These are phyloP conservation scores for Periophthalmodon schlosseri DNA, from an alignment of 2,113 vertebrate species.

Conservation along the genomic window DNA sequence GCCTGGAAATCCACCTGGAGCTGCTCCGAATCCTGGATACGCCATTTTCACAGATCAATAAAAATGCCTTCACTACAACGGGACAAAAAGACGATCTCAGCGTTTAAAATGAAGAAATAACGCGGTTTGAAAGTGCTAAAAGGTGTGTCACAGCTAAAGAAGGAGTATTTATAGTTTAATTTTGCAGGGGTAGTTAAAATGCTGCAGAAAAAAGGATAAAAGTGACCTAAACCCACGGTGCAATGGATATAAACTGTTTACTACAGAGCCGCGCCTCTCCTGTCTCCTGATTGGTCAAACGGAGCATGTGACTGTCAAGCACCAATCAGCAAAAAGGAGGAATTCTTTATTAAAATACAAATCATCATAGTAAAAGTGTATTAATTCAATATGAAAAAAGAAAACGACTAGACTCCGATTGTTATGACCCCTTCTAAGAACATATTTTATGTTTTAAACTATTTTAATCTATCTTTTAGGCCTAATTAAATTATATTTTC, in stretches of 20 bases:
- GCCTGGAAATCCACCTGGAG: slow-evolving; percentile 39
- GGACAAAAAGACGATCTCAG: background rate
- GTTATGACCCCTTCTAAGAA: too few relatives aligned
- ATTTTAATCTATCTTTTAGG: too few relatives aligned
- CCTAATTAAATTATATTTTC: background rate
- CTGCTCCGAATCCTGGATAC: slow-evolving; percentile 66
- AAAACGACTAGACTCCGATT: too few relatives aligned
- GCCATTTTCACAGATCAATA: slow-evolving; percentile 49
- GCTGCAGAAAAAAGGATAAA: background rate
- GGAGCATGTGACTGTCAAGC: background rate
- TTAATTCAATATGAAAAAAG: too few relatives aligned
- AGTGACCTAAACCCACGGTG: accelerated
- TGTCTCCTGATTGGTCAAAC: slow-evolving; percentile 1
- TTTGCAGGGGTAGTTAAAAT: background rate
- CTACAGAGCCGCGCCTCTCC: background rate
- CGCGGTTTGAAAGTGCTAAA: background rate
- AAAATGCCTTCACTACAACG: background rate
- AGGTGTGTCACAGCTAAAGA: background rate
- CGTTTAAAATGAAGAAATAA: accelerated
- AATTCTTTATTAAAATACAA: background rate
- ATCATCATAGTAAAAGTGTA: too few relatives aligned
- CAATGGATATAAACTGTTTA: background rate
- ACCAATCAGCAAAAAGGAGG: slow-evolving; percentile 1
- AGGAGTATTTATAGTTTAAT: accelerated
- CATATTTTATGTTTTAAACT: too few relatives aligned